phyloP scores from a whole-genome alignment of 2,888 invertebrate genomes.

The Chromoteleia sp. region DNA sequence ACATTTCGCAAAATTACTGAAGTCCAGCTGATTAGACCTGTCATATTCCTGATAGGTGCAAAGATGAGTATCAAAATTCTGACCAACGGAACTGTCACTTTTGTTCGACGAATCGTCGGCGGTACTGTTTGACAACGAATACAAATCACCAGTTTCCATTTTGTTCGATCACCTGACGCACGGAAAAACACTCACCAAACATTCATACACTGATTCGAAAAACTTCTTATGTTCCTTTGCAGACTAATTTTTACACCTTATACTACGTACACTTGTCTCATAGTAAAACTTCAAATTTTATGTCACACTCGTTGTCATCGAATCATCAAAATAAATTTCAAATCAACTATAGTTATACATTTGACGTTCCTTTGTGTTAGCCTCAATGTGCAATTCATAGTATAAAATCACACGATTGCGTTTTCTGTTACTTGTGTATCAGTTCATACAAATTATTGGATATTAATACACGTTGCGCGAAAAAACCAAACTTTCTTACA shows the following conservation, averaged over 20 bases:
- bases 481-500: not conserved
- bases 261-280: constrained; percentile 5
- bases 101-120: constrained; percentile 77
- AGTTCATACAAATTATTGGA: not conserved
- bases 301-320: constrained; percentile 61
- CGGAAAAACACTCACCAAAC: constrained; percentile 10
- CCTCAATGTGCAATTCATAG: constrained; percentile 47
- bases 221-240: not conserved
- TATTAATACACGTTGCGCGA: not conserved
- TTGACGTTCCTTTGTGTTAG: constrained; percentile 18
- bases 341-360: constrained; percentile 8
- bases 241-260: constrained; percentile 15
- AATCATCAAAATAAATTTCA: constrained; percentile 59
- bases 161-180: constrained; percentile 16
- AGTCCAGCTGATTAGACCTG: constrained; percentile 75
- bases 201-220: not conserved
- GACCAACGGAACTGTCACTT: constrained; percentile 74
- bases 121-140: constrained; percentile 68
- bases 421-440: not conserved
- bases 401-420: constrained; percentile 7
- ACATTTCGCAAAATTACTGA: constrained; percentile 62
- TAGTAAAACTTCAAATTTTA: not conserved
- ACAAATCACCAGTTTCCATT: constrained; percentile 62
- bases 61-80: constrained; percentile 77
- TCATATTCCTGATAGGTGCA: constrained; percentile 79